Base-by-base conservation (phyloP, 2,113 vertebrate species). In the Pipa parva region DNA sequence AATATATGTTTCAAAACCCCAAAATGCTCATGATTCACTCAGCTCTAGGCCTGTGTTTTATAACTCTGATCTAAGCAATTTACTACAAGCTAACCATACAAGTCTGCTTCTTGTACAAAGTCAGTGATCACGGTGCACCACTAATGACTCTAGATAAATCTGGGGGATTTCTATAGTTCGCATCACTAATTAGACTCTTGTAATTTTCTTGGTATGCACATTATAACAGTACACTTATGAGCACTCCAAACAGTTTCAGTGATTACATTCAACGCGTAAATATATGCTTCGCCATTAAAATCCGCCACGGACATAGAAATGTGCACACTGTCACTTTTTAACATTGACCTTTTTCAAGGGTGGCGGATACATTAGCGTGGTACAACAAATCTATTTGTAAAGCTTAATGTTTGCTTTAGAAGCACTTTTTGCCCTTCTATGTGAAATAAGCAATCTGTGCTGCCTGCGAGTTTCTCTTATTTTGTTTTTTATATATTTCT, bases 351-450 rank as follows among this genome's bases (percentile, higher is more conserved):
- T 51, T 50, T 59, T 27, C 48, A 69, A 52, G 65, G 65, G 57
- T 60, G 57, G 33, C 57, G 28, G 65, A 60, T 42, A 45, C 55
- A 67, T 67, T 67, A 67, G 54, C 54, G 55, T 67, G 50, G 55
- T 45, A 49, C 29, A 49, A 59, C 54, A 18, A 36, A 45, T 52
- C 63, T 55, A 57, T 66, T 66, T 66, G 52, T 66, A 57, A 46
- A 46, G 51, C 52, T 33, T 57, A 58, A 48, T 13, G 11, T 58
- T 59, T 59, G 55, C 54, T 50, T 49, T 24, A 59, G 5, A 48
- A 59, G 64, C 64, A 58, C 54, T 52, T 24, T 49, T 60, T 60
- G n/a, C n/a, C n/a, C 37, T 60, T 33, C 1, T 25, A 27, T 37
- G 20, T 60, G 48, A 69, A 59, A 52, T 31, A 46, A 59, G 28